Evolutionary conservation across 2,888 invertebrate genomes (phyloP), one percentile per base, ranked within the genome.

Genomic region (Pomacea canaliculata): DNA sequence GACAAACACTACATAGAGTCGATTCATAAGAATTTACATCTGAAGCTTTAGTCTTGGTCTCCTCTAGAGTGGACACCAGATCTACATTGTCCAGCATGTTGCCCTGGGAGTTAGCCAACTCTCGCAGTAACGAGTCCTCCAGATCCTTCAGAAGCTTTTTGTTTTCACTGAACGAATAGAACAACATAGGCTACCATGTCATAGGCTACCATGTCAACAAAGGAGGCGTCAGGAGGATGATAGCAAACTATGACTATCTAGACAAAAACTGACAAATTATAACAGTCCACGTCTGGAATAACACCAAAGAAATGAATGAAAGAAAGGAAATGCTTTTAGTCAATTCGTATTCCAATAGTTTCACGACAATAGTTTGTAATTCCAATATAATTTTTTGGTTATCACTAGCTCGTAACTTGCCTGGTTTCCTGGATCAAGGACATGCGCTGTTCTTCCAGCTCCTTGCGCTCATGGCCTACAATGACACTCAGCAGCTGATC

Each of bases 1-100:
- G 37, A 37, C 5, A 37, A 37, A 37, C 37, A 37, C 37, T 37
- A 37, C 37, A 37, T 37, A 37, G 37, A 3, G 37, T 37, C 37
- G 37, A 37, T 37, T 0, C 3, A 37, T 37, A 46, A 27, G 48
- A 46, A 46, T 12, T 19, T 19, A 96, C 96, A 91, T 96, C 96
- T 62, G 92, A 92, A 0, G 96, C 96, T 88, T 96, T 97, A 0
- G 93, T 92, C 91, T 97, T 97, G 8, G 96, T 96, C 81, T 96
- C 95, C 85, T 97, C 97, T 73, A 97, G 91, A 0, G 96, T 96
- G 79, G 94, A 92, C 19, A 97, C 93, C 8, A 97, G 92, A 83
- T 97, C 96, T 0, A 94, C 94, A 84, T 97, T 97, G 87, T 97
- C 97, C 86, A 97, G 91, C 96, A 97, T 97, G 90, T 96, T 96